Evolutionary conservation across 2,113 vertebrate genomes (phyloP).

Genomic region (Trematocara variabile): DNA sequence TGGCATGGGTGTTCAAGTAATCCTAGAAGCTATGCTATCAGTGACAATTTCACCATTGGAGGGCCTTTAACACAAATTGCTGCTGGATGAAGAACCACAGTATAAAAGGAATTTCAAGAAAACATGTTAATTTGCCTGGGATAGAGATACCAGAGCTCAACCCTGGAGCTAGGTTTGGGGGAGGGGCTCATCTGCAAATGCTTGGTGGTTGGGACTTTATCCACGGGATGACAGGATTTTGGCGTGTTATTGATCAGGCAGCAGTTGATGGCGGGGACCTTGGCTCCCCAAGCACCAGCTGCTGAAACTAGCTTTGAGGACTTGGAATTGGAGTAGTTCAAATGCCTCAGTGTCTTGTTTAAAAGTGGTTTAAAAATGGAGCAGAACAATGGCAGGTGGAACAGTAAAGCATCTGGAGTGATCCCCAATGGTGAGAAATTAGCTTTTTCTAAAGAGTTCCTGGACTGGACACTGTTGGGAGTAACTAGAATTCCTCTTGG

Average conservation of each 20-base stretch:
- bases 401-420: not conserved
- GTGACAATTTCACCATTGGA: not conserved
- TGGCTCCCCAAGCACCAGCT: not conserved
- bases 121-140: not conserved
- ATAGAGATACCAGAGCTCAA: not conserved
- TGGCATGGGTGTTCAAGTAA: not conserved
- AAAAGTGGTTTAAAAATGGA: not conserved
- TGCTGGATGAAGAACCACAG: not conserved
- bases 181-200: not conserved
- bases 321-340: not conserved
- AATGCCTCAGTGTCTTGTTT: not conserved
- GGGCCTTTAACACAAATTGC: not conserved
- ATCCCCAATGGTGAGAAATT: not conserved
- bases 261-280: not conserved
- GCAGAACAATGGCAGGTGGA: not conserved
- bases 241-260: not conserved
- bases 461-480: fast-evolving
- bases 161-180: not conserved
- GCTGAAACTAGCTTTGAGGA: not conserved
- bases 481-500: not conserved
- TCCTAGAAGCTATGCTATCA: not conserved
- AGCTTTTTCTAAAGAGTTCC: not conserved
- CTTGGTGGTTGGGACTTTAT: not conserved
- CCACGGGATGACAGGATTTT: not conserved
- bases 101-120: not conserved